Conservation (phyloP, 2,888 invertebrate genomes). For the Thumatha senex region DNA sequence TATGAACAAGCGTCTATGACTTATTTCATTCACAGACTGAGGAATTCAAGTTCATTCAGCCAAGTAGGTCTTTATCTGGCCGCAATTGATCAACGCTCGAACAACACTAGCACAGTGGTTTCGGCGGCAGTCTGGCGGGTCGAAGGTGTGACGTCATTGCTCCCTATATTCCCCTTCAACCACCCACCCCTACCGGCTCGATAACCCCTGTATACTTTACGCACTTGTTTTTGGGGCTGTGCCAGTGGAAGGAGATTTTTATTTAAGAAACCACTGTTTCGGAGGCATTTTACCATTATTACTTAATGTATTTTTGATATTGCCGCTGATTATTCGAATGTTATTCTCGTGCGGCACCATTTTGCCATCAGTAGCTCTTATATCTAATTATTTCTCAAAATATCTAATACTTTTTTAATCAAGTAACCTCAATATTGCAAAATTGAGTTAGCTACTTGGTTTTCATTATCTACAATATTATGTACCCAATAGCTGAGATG, state of each 20-base stretch:
- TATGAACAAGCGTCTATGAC: conserved; percentile 18
- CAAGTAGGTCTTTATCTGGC: conserved; percentile 40
- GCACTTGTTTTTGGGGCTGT: conserved; percentile 61
- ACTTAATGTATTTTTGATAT: conserved; percentile 19
- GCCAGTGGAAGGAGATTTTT: conserved; percentile 53
- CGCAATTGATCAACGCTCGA: conserved; percentile 63
- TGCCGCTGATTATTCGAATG: conserved; percentile 18
- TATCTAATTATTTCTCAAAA: no score
- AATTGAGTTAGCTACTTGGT: no score
- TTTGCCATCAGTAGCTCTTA: no score
- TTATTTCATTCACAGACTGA: conserved; percentile 33
- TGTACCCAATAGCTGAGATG: no score
- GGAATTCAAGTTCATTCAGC: conserved; percentile 34
- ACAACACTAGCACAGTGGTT: conserved; percentile 51
- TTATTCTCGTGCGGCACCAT: not conserved
- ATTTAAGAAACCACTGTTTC: conserved; percentile 42
- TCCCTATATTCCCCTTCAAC: conserved; percentile 32
- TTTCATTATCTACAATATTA: no score
- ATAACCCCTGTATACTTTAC: conserved; percentile 65
- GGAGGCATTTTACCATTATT: conserved; percentile 18
- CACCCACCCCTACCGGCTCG: conserved; percentile 44
- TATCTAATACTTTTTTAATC: no score
- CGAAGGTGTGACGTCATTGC: conserved; percentile 70
- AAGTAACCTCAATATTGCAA: no score
- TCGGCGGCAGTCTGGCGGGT: conserved; percentile 68